Evolutionary conservation across 2,113 vertebrate genomes (phyloP).

Genomic region (Hippocampus guttulatus): DNA sequence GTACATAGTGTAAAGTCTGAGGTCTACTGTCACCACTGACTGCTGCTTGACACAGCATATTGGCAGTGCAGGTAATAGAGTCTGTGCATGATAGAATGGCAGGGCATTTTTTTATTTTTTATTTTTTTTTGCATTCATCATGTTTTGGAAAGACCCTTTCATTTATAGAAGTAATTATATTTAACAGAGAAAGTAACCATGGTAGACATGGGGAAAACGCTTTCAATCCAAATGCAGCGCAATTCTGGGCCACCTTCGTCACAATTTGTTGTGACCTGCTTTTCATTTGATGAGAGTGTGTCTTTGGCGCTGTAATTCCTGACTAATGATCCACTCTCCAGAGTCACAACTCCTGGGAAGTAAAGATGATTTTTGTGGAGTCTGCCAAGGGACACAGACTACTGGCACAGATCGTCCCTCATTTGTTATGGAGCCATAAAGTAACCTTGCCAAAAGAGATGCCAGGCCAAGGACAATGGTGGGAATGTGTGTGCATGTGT

Average conservation of each 20-base stretch:
- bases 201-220: neutral
- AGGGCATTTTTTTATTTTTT: too few relatives aligned
- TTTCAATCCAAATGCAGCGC: constrained; percentile 6
- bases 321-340: constrained; percentile 62
- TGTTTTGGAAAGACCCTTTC: too few relatives aligned
- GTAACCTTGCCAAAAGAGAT: constrained; percentile 67
- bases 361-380: constrained; percentile 58
- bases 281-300: constrained; percentile 31
- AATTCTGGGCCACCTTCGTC: constrained; percentile 17
- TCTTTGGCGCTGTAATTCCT: constrained; percentile 55
- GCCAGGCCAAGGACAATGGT: constrained; percentile 71
- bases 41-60: too few relatives aligned
- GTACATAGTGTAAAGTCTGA: too few relatives aligned
- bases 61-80: too few relatives aligned
- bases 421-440: constrained; percentile 66
- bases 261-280: constrained; percentile 16
- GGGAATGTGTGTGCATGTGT: constrained; percentile 14
- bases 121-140: neutral
- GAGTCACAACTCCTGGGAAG: constrained; percentile 66
- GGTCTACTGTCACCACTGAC: too few relatives aligned
- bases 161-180: neutral
- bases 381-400: constrained; percentile 66
- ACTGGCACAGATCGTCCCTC: constrained; percentile 68
- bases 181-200: neutral
- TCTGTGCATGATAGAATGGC: too few relatives aligned